Evolutionary conservation across 1,140 invertebrate genomes (phyloP).

Genomic region (Drosophila rhopaloa): DNA sequence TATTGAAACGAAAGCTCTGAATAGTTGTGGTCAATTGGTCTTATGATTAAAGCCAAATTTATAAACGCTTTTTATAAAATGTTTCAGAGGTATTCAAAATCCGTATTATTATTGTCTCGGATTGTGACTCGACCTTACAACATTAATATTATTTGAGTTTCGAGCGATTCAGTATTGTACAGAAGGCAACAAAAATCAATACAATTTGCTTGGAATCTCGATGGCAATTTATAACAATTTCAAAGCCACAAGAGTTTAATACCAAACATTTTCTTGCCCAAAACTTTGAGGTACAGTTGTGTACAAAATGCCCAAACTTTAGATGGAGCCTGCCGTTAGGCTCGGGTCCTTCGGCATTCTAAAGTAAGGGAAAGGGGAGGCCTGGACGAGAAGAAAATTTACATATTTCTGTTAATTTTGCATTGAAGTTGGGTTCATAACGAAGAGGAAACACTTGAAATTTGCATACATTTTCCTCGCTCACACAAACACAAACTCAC

Average conservation of each 20-base stretch:
- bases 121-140: no score
- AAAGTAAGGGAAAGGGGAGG: slow-evolving; percentile 18
- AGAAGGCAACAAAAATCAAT: no score
- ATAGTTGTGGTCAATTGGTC: no score
- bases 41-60: no score
- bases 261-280: slow-evolving; percentile 47
- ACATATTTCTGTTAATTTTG: slow-evolving; percentile 84
- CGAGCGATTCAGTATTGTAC: no score
- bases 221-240: slow-evolving; percentile 3
- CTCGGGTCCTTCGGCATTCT: slow-evolving; percentile 45
- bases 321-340: slow-evolving; percentile 44
- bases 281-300: slow-evolving; percentile 66
- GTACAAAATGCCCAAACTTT: slow-evolving; percentile 48
- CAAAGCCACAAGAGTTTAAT: slow-evolving; percentile 7
- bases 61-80: no score
- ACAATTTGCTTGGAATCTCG: neutral
- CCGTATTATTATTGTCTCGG: no score
- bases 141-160: no score
- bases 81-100: no score
- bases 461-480: slow-evolving; percentile 80
- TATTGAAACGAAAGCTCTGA: no score
- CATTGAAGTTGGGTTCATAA: slow-evolving; percentile 84
- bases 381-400: slow-evolving; percentile 79
- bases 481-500: slow-evolving; percentile 41
- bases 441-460: slow-evolving; percentile 84